Percentiles rank a stretch among this genome's conserved stretches.
These are phyloP conservation scores for Bucco capensis DNA, from an alignment of 2,113 vertebrate species.

Conservation along the genomic window DNA sequence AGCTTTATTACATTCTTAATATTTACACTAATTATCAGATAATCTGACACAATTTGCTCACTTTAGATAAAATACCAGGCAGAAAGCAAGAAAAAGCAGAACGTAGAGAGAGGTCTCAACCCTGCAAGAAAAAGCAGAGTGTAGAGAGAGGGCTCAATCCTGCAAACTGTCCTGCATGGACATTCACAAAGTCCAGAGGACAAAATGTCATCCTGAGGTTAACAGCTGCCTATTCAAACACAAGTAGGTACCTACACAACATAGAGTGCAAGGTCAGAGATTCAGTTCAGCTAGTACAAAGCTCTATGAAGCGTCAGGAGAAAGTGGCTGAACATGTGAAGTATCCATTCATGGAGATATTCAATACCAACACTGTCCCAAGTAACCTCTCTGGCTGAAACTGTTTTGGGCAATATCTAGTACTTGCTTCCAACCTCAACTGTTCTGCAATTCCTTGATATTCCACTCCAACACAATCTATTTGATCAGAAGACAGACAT, in stretches of 20 bases:
- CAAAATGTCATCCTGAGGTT: not conserved
- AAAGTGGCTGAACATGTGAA: not conserved
- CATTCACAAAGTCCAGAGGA: not conserved
- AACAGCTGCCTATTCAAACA: not conserved
- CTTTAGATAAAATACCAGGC: not conserved
- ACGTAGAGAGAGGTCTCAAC: not conserved
- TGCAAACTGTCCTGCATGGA: not conserved
- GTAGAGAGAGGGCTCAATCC: not conserved
- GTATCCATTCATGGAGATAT: not conserved
- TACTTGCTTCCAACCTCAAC: not conserved
- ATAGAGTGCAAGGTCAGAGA: not conserved
- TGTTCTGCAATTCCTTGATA: not conserved
- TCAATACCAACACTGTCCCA: accelerated
- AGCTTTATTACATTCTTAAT: not conserved
- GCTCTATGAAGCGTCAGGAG: not conserved
- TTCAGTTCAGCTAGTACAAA: not conserved
- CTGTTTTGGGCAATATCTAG: not conserved
- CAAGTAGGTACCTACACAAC: not conserved
- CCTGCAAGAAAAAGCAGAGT: not conserved
- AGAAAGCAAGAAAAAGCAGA: not conserved
- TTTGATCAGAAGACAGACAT: not conserved
- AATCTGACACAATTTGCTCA: not conserved
- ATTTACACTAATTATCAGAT: not conserved
- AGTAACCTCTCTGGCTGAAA: not conserved
- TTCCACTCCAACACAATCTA: not conserved